Evolutionary conservation across 1,140 invertebrate genomes (phyloP), one percentile per base, ranked within the genome.

Genomic region (Antheraea mylitta): DNA sequence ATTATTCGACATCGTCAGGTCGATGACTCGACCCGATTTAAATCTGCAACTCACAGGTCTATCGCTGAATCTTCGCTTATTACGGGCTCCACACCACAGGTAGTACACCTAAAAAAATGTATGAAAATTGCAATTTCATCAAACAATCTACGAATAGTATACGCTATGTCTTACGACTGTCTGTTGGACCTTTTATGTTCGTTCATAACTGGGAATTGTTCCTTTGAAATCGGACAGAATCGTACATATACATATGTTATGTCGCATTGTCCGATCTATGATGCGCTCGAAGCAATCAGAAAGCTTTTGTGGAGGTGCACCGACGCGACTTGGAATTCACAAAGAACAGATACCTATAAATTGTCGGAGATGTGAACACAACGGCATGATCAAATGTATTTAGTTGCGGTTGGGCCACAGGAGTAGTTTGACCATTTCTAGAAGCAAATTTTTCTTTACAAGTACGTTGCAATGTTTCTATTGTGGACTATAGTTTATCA

Each of bases 181-280:
- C 82, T 89, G 81, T 88, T 81, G 71, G 68, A 67, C 68, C 64
- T 72, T 78, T 83, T 77, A 79, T 67, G 76, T 80, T 69, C 68
- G 67, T 67, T 71, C 74, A 69, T 75, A 79, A 78, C 76, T 77
- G 68, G 79, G 78, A 81, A 83, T 84, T 76, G 77, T 76, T 86
- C 81, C 78, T 77, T 77, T 77, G 74, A 76, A 71, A 73, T 70
- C 68, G 64, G 71, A 72, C 75, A 80, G 79, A 81, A 82, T 79
- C 77, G 82, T 78, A 76, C 77, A 83, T 79, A 69, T 90, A 53
- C 45, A 53, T 5, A 53, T 6, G 11, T 90, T 90, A 88, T 90
- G 85, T 83, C 53, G 80, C 76, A 88, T 90, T 90, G 86, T 90
- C 74, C 76, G 62, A 64, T 64, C 71, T 67, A 30, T 53, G 64